Conservation (phyloP, 2,113 vertebrate species). For the Vireo altiloquus region DNA sequence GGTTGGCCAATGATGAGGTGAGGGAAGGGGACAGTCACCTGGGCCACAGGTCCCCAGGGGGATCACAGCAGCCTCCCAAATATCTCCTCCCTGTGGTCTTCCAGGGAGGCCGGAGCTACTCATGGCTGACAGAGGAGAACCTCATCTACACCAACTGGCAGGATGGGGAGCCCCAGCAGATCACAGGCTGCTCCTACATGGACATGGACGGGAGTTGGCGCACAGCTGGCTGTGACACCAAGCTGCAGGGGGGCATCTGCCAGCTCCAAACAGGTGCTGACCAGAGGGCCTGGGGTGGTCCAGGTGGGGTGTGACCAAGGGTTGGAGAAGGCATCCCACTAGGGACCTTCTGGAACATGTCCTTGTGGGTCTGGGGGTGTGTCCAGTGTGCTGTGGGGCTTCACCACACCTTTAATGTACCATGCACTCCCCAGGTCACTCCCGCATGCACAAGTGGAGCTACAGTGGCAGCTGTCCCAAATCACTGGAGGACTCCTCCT, state of each 20-base stretch:
- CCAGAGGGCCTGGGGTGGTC: fast-evolving
- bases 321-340: not conserved
- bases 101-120: slow-evolving; percentile 80
- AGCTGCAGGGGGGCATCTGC: slow-evolving; percentile 89
- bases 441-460: slow-evolving; percentile 73
- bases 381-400: too few species aligned
- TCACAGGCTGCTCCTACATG: slow-evolving; percentile 86
- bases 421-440: slow-evolving; percentile 18
- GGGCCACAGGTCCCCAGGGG: fast-evolving
- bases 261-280: slow-evolving; percentile 72
- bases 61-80: not conserved
- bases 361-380: not conserved
- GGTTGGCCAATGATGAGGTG: slow-evolving; percentile 87
- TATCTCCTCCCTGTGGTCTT: not conserved
- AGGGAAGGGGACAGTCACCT: not conserved
- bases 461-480: slow-evolving; percentile 86
- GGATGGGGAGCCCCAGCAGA: slow-evolving; percentile 82
- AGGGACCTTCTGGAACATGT: not conserved
- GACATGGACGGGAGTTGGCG: slow-evolving; percentile 83
- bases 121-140: slow-evolving; percentile 84
- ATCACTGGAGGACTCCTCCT: slow-evolving; percentile 80
- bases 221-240: slow-evolving; percentile 79
- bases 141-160: slow-evolving; percentile 86
- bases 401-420: not conserved
- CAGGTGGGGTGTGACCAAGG: not conserved